Percentiles rank a stretch among this genome's conserved stretches.
Conservation (phyloP, 2,113 vertebrate species). For the Podiceps cristatus region DNA sequence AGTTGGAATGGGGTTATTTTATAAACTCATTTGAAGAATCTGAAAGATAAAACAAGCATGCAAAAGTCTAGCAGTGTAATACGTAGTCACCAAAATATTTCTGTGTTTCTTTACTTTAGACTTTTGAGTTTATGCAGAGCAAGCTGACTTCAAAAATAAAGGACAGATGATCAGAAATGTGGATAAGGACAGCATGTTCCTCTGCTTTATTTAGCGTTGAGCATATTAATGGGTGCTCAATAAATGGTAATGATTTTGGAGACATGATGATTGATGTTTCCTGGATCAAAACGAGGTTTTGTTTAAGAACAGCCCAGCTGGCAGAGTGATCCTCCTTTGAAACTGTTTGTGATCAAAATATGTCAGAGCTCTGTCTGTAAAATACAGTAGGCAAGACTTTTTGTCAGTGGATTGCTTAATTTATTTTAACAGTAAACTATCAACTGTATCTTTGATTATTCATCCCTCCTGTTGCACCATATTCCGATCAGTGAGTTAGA, state of each 20-base stretch:
- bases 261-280: conserved; percentile 65
- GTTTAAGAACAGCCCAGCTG: conserved; percentile 61
- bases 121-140: conserved; percentile 21
- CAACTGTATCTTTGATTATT: conserved; percentile 66
- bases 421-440: conserved; percentile 68
- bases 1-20: background rate
- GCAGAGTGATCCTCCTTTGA: conserved; percentile 39
- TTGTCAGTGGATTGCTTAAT: conserved; percentile 57
- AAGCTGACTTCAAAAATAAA: conserved; percentile 56
- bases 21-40: conserved; percentile 15
- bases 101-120: conserved; percentile 53
- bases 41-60: conserved; percentile 10
- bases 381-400: conserved; percentile 55
- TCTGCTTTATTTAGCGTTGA: conserved; percentile 59
- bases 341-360: conserved; percentile 72
- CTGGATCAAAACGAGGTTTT: conserved; percentile 63
- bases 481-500: conserved; percentile 52
- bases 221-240: conserved; percentile 51
- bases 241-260: conserved; percentile 59
- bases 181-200: conserved; percentile 63
- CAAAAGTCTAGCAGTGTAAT: background rate
- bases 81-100: conserved; percentile 41
- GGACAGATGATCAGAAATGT: conserved; percentile 60
- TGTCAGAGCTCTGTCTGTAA: conserved; percentile 58
- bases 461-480: conserved; percentile 50